These are phyloP conservation scores for Delia radicum DNA, from an alignment of 1,140 invertebrate species.

Conservation along the genomic window DNA sequence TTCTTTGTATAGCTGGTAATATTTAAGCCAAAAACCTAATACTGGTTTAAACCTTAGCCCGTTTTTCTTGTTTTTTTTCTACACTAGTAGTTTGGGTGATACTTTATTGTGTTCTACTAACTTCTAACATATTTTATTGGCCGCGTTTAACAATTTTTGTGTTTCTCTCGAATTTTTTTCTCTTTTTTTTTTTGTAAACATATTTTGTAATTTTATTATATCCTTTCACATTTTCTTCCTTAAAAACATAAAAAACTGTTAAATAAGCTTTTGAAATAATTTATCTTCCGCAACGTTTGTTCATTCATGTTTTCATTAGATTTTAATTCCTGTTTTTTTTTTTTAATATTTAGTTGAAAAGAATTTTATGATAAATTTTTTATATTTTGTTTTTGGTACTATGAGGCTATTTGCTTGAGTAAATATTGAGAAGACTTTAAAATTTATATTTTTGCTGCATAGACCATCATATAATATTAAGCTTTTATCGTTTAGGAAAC, in stretches of 20 bases:
- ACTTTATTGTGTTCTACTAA: neutral
- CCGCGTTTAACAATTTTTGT: neutral
- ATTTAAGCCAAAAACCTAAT: neutral
- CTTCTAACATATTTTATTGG: neutral
- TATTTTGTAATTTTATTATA: neutral
- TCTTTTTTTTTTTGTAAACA: neutral
- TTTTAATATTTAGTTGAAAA: neutral
- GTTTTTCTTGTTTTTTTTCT: neutral
- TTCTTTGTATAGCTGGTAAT: neutral
- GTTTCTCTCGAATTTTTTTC: neutral
- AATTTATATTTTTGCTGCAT: neutral
- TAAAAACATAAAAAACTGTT: neutral
- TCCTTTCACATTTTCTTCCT: neutral
- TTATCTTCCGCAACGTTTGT: conserved; percentile 1
- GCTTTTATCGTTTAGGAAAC: neutral
- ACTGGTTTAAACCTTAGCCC: neutral
- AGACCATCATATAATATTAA: neutral
- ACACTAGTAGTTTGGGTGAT: neutral
- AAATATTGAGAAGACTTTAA: neutral
- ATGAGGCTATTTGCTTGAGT: neutral
- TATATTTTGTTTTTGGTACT: neutral
- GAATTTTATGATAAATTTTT: neutral
- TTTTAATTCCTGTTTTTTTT: neutral
- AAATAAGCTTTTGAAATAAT: neutral
- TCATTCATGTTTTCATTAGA: conserved; percentile 1